Percentiles rank a stretch among this genome's conserved stretches.
phyloP scores from a whole-genome alignment of 2,797 vertebrate genomes.

The Chloroceryle amazona region DNA sequence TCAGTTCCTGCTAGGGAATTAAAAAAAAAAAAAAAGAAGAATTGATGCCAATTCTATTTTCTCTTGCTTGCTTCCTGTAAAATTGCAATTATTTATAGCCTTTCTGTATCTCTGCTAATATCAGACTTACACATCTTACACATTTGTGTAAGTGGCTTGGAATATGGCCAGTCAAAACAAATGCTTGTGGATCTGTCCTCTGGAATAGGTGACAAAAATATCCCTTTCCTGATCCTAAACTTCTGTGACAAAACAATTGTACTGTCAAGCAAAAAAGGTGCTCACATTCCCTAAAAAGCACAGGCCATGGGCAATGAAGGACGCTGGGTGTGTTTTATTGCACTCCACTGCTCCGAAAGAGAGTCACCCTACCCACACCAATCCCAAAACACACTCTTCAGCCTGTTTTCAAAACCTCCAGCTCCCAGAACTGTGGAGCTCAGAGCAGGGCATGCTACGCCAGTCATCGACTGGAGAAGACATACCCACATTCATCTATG shows the following conservation, averaged over 20 bases:
- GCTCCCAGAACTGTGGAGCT: background rate
- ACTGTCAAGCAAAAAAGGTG: background rate
- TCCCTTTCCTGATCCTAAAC: background rate
- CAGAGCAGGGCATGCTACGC: background rate
- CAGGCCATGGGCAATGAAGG: background rate
- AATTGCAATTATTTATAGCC: background rate
- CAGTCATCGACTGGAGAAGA: background rate
- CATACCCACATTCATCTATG: too few species aligned
- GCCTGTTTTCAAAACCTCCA: background rate
- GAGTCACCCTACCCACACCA: accelerated
- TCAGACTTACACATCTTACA: background rate
- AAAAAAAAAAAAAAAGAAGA: background rate
- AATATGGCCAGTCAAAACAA: background rate
- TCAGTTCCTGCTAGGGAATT: background rate
- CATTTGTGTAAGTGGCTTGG: background rate
- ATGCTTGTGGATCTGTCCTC: background rate
- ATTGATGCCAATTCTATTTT: background rate
- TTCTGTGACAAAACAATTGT: background rate
- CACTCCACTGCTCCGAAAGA: background rate
- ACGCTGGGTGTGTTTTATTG: background rate
- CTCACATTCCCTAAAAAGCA: background rate
- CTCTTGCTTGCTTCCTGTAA: background rate
- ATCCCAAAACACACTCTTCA: background rate
- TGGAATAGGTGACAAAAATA: background rate
- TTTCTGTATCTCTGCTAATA: background rate